Evolutionary conservation across 2,797 vertebrate species (phyloP), one percentile per base, ranked within the genome.

Genomic region (Neostethus bicornis): DNA sequence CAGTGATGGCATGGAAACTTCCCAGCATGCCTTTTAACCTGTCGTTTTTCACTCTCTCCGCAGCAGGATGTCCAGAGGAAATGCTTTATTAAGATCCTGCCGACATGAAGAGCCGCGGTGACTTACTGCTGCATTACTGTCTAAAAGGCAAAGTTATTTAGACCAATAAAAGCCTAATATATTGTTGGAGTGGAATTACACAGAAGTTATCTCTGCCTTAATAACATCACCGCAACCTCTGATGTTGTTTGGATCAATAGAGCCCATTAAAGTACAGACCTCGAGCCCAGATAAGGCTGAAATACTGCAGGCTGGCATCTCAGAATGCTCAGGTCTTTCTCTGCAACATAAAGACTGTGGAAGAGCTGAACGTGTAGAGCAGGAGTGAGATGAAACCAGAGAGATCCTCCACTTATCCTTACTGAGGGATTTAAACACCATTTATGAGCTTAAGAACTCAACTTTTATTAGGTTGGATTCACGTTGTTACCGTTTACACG

Each of bases 201-300:
- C 83, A 85, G 87, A 92, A 90, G 90, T 92, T 92, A 92, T 90
- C 91, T 91, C 76, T 61, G 79, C 87, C 85, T 90, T 91, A 92
- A 91, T 90, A 91, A 91, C 89, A 92, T 92, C 90, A 91, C 77
- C 64, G 70, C 85, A 86, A 88, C 84, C 85, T 76, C 83, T 91
- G 90, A 92, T 92, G 90, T 91, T 91, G 91, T 91, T 92, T 90
- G 90, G 91, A 93, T 92, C 92, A 92, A 92, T 93, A 92, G 90
- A 91, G 73, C 84, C 89, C 90, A 91, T 93, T 92, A 92, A 88
- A 90, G 90, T 84, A 77, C 85, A 90, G 90, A 90, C 87, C 88
- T 91, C 78, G 73, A 90, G 80, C 83, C 45, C 83, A 85, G 89
- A 91, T 88, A 85, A 87, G 79, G 65, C 81, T 70, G 74, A 20